These are phyloP conservation scores for Melangyna quadrimaculata DNA, from an alignment of 2,888 invertebrate genomes.

Conservation along the genomic window DNA sequence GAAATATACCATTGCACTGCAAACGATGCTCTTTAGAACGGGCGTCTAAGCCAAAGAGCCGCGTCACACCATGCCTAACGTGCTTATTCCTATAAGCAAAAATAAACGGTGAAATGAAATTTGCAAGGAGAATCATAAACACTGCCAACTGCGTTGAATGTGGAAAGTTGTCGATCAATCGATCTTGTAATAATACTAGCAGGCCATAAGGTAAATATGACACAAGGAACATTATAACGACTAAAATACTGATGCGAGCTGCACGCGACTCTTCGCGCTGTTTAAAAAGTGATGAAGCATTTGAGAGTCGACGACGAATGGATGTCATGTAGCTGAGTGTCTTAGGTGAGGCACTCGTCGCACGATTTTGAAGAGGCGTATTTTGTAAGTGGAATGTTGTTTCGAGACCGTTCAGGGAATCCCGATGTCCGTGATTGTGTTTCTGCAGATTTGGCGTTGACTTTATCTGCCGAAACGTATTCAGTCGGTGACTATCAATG, in stretches of 20 bases:
- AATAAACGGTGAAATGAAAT: constrained; percentile 80
- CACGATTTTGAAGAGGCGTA: constrained; percentile 77
- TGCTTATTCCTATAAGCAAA: constrained; percentile 81
- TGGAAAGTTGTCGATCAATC: constrained; percentile 77
- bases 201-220: constrained; percentile 81
- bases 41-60: constrained; percentile 78
- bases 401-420: constrained; percentile 73
- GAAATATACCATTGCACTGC: constrained; percentile 77
- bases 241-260: constrained; percentile 88
- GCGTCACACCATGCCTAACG: constrained; percentile 80
- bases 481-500: constrained; percentile 73
- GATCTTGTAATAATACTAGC: constrained; percentile 79
- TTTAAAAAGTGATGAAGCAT: constrained; percentile 91
- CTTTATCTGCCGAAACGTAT: constrained; percentile 79
- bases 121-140: constrained; percentile 80
- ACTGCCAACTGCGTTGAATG: constrained; percentile 79
- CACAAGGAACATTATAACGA: constrained; percentile 81
- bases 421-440: constrained; percentile 74
- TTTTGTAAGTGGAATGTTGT: constrained; percentile 74
- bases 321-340: constrained; percentile 84
- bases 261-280: constrained; percentile 94
- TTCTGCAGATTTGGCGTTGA: constrained; percentile 80
- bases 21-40: constrained; percentile 75
- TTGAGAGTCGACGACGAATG: constrained; percentile 90
- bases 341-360: constrained; percentile 80